phyloP scores from a whole-genome alignment of 1,140 invertebrate species.

The Drosophila cardini region DNA sequence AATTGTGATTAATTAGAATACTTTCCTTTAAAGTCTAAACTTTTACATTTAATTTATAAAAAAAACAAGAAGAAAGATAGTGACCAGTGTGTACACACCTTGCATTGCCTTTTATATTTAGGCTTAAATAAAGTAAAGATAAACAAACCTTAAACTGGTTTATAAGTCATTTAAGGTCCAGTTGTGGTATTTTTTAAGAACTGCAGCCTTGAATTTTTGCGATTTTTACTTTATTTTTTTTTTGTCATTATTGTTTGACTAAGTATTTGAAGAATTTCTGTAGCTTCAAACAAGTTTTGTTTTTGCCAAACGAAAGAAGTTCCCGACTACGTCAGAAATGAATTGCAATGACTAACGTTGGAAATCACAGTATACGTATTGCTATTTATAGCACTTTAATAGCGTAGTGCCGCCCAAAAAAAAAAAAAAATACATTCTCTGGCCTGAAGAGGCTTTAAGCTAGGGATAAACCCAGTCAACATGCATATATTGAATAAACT shows the following conservation, averaged over 20 bases:
- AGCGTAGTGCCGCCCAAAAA: neutral
- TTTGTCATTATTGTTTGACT: neutral
- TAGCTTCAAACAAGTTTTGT: neutral
- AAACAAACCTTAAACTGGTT: neutral
- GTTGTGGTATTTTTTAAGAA: neutral
- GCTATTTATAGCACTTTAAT: neutral
- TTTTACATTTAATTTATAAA: neutral
- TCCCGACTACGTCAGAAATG: neutral
- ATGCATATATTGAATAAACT: neutral
- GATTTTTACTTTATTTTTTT: too few relatives aligned
- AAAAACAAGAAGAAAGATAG: too few relatives aligned
- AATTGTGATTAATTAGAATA: constrained; percentile 7
- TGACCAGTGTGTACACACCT: neutral
- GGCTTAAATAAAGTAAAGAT: neutral
- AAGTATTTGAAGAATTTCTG: neutral
- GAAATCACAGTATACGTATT: neutral
- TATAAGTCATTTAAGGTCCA: neutral
- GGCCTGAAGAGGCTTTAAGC: neutral
- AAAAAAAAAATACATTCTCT: neutral
- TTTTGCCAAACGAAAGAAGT: neutral
- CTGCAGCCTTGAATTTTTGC: neutral
- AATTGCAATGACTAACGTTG: neutral
- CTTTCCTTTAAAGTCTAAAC: neutral
- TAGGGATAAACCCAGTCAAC: constrained; percentile 10
- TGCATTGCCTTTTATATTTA: neutral